Base-by-base conservation (phyloP, 2,113 vertebrate genomes). In the Spilogale gracilis region DNA sequence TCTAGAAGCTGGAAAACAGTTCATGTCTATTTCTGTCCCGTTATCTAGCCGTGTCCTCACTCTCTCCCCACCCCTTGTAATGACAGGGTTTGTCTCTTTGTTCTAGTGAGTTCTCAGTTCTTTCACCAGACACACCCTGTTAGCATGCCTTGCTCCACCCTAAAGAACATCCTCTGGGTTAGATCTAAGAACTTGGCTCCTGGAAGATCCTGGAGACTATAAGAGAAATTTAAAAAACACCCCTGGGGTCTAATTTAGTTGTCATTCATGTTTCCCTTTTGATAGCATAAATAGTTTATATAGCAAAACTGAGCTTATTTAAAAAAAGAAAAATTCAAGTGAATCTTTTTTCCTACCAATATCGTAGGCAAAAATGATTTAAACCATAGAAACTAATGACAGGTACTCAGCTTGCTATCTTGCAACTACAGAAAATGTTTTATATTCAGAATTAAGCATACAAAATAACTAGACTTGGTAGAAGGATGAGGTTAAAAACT, bases 251-350 rank as follows among this genome's bases (percentile, higher is more conserved):
- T 60, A 81, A 86, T 87, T 80, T 76, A 81, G 63, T 92, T 84
- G 87, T 94, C 84, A 94, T 69, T 97, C 65, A 65, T 93, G n/a
- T 95, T 86, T 95, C 85, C 11, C 82, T 96, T 96, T 90, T 92
- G 97, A 96, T 80, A 97, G 80, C 63, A 25, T 92, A 96, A 96
- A 82, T 95, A 96, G 76, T 96, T 94, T 96, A 78, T 94, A 54
- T 91, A 93, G 93, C 93, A 48, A 92, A 95, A 67, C 6, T n/a
- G 17, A 48, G 25, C 61, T 65, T 94, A 95, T 76, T 81, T 7
- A 52, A 94, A 69, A 97, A 92, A n/a, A 48, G 32, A 91, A 92
- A 93, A 85, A 76, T 65, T 88, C 32, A 95, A 78, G 50, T 56
- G 79, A 86, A 60, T 69, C 45, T 78, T 71, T 88, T 48, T 86